Conservation (phyloP, 2,888 invertebrate species). For the Heliconius hortense region DNA sequence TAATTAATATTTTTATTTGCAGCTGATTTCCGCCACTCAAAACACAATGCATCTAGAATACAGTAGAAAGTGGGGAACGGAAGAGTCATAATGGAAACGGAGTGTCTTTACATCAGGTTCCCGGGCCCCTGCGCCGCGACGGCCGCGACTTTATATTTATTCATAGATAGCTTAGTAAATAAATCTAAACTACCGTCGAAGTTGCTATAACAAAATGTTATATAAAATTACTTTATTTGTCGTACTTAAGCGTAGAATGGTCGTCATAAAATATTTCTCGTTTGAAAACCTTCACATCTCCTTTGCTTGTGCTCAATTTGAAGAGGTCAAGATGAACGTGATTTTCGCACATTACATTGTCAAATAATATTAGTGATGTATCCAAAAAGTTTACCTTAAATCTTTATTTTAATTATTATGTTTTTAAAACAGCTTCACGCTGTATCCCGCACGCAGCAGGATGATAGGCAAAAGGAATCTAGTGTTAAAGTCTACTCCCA, state of each 20-base stretch:
- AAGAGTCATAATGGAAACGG: no score
- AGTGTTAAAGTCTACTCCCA: background rate
- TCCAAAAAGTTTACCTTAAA: no score
- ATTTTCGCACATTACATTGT: conserved; percentile 16
- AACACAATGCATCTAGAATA: no score
- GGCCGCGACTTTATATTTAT: no score
- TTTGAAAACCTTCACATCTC: conserved; percentile 15
- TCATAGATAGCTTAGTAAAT: no score
- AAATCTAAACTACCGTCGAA: background rate
- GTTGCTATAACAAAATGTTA: background rate
- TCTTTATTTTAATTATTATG: background rate
- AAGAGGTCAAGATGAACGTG: conserved; percentile 29
- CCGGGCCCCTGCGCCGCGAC: no score
- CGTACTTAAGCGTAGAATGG: background rate
- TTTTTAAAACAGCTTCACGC: background rate
- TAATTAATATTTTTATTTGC: no score
- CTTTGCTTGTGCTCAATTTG: conserved; percentile 26
- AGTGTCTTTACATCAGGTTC: no score
- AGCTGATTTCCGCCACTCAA: no score
- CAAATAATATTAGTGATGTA: conserved; percentile 1
- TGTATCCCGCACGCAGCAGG: background rate
- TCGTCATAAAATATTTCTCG: conserved; percentile 14
- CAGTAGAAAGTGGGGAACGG: no score
- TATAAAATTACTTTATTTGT: background rate
- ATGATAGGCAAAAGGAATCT: background rate